phyloP scores from a whole-genome alignment of 2,797 vertebrate genomes.

The Heterohyrax brucei region DNA sequence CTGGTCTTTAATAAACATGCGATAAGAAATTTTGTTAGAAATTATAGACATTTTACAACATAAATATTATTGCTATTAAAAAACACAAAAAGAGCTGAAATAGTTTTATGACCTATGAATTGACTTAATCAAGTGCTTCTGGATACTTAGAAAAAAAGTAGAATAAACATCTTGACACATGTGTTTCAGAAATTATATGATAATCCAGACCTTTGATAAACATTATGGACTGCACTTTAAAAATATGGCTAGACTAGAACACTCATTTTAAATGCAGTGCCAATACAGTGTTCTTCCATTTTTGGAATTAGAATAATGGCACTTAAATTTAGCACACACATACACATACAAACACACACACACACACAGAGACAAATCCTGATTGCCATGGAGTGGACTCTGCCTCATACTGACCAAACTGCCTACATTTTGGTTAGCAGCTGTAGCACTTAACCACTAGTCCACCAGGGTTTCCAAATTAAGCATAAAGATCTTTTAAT shows the following conservation, averaged over 20 bases:
- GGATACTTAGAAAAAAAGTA: slow-evolving; percentile 20
- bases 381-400: too few relatives aligned
- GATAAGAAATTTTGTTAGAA: slow-evolving; percentile 26
- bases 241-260: not conserved
- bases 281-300: not conserved
- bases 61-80: slow-evolving; percentile 35
- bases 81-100: slow-evolving; percentile 32
- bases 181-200: slow-evolving; percentile 13
- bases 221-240: not conserved
- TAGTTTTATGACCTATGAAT: slow-evolving; percentile 29
- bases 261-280: slow-evolving; percentile 39
- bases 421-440: too few relatives aligned
- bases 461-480: not conserved
- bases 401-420: too few relatives aligned
- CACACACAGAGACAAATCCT: too few relatives aligned
- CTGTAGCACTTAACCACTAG: too few relatives aligned
- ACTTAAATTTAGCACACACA: not conserved
- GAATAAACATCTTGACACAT: slow-evolving; percentile 30
- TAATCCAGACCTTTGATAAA: slow-evolving; percentile 50
- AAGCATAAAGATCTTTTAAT: not conserved
- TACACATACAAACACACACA: too few relatives aligned
- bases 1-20: slow-evolving; percentile 43
- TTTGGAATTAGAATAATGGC: slow-evolving; percentile 36
- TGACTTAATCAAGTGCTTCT: slow-evolving; percentile 66
- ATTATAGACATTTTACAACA: slow-evolving; percentile 19